Base-by-base conservation (phyloP, 2,113 vertebrate species). In the Pipa parva region DNA sequence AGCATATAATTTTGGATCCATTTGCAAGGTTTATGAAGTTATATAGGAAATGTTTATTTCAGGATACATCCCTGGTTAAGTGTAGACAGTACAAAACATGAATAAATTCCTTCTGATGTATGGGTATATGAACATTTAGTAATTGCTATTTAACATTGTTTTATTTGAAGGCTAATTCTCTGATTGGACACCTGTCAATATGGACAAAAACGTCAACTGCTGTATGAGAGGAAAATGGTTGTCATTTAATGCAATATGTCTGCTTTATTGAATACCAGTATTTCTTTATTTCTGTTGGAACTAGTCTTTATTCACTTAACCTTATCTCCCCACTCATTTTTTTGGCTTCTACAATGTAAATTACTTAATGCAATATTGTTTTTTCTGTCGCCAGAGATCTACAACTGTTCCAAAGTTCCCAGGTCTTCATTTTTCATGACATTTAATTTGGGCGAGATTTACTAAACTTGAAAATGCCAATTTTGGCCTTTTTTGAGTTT, bases 401-500 rank as follows among this genome's bases (percentile, higher is more conserved):
- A 80, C 76, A 52, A 62, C 62, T 74, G 72, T 0, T 0, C 71
- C 75, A 76, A 57, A 45, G 52, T 76, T 78, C 78, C 80, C 77
- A 77, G 27, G 82, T 72, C 79, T 81, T 81, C 76, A 84, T 79
- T 79, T 82, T 85, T 82, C 83, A 63, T 76, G 68, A 55, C 69
- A 80, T 78, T 76, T 73, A 75, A 79, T 82, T 75, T 76, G 18
- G 18, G 46, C 52, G 17, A 78, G 83, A 76, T 75, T 71, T 74
- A 78, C 67, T n/a, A n/a, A 75, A 36, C 60, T 78, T 56, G 76
- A 78, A 85, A 82, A 84, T 80, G 81, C 83, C 85, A 83, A 84
- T 80, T 79, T 82, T 82, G 63, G n/a, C n/a, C n/a, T n/a, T n/a
- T n/a, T n/a, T n/a, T n/a, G n/a, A n/a, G n/a, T n/a, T n/a, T n/a